Evolutionary conservation across 2,797 vertebrate genomes (phyloP).

Genomic region (Masticophis lateralis): DNA sequence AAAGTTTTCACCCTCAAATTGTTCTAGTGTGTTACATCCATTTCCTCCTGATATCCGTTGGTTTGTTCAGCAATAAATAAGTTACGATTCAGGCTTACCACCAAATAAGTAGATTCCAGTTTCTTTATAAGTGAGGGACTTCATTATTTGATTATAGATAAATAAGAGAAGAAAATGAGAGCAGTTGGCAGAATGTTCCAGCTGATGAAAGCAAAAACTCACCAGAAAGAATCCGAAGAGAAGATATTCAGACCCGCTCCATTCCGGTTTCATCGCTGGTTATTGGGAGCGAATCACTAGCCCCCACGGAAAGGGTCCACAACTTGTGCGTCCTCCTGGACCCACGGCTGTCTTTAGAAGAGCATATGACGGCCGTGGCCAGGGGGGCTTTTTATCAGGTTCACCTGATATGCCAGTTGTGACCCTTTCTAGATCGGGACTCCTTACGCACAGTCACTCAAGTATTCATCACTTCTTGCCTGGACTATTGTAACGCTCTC

Average conservation of each 20-base stretch:
- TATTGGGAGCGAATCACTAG: too few relatives aligned
- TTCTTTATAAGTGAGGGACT: background rate
- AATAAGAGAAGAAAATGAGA: background rate
- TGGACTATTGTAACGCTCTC: too few relatives aligned
- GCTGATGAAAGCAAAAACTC: background rate
- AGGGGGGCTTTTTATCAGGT: too few relatives aligned
- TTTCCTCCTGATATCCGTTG: background rate
- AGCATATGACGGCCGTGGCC: too few relatives aligned
- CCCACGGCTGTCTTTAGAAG: too few relatives aligned
- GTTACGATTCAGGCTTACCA: background rate
- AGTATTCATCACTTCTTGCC: too few relatives aligned
- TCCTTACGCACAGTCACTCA: too few relatives aligned
- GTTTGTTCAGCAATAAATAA: background rate
- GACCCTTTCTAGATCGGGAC: too few relatives aligned
- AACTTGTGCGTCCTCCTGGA: too few relatives aligned
- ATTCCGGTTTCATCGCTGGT: too few relatives aligned
- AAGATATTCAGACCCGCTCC: background rate
- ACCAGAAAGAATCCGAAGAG: background rate
- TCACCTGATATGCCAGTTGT: too few relatives aligned
- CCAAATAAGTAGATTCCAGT: background rate
- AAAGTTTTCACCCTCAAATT: background rate
- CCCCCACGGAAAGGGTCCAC: too few relatives aligned
- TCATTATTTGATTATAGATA: background rate
- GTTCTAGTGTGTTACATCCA: background rate
- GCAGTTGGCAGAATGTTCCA: background rate